Evolutionary conservation across 53 echinoderm and acorn worm genomes (phyloP), one percentile per base, ranked within the genome.

Genomic region (Holothuria leucospilota): DNA sequence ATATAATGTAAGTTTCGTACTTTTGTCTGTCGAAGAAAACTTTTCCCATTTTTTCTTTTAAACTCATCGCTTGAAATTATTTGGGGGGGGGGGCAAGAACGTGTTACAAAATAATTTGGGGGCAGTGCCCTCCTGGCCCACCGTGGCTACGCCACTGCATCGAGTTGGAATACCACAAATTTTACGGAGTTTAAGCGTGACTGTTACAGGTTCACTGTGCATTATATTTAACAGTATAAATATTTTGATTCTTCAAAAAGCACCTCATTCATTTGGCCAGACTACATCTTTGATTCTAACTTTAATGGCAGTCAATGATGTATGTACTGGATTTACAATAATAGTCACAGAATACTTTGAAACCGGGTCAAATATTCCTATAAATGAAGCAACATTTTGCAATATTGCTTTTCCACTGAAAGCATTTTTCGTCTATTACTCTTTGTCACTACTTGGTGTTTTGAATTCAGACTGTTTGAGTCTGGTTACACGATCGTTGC

Each of bases 261-360:
- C 74, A 18, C 74, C 74, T 5, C 74, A 73, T 73, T 73, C 39
- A 11, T 73, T 73, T 39, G 74, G 74, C 13, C 5, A 73, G 46
- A 41, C 38, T 8, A 73, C 74, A 42, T 40, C 39, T 73, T 40
- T 73, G 74, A 40, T 73, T 4, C 46, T 73, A 12, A 42, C 38
- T 23, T 29, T n/a, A 24, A 73, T 42, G 74, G 74, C 74, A 9
- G 42, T 41, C 21, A 73, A 23, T 16, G 49, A 73, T 41, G 23
- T 73, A 30, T 39, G 39, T 7, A 41, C 42, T 40, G 74, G 49
- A 20, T 42, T 34, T 23, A 15, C 46, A 1, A 40, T 72, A 30
- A 39, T 38, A 39, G 23, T 41, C 42, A 40, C 28, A 24, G 74
- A 73, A 39, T 42, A 42, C 74, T 29, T 73, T 10, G 39, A 40